Evolutionary conservation across 2,888 invertebrate genomes (phyloP).

Genomic region (Carabus problematicus): DNA sequence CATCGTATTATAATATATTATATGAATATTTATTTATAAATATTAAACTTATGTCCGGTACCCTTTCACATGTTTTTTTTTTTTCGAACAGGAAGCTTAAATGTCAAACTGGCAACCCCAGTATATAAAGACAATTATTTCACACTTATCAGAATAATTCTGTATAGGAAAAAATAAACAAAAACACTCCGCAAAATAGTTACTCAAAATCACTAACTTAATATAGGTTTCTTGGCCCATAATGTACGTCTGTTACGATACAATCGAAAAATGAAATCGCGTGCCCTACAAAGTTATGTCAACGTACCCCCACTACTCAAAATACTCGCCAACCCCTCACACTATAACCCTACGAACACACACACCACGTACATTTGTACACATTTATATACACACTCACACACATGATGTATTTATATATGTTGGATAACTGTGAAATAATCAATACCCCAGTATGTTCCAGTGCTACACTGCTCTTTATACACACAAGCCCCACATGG

Average conservation of each 20-base stretch:
- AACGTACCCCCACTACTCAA: constrained; percentile 6
- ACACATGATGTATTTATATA: background rate
- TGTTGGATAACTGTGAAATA: background rate
- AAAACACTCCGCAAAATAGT: background rate
- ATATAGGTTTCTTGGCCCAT: constrained; percentile 35
- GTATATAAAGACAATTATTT: too few relatives aligned
- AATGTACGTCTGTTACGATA: background rate
- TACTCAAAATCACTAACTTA: constrained; percentile 19
- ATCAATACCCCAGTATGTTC: constrained; percentile 2
- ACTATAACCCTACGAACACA: constrained; percentile 8
- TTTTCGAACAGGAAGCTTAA: too few relatives aligned
- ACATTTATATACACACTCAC: background rate
- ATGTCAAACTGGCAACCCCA: background rate
- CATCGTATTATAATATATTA: too few relatives aligned
- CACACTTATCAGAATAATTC: too few relatives aligned
- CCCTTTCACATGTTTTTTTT: too few relatives aligned
- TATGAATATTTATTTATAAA: too few relatives aligned
- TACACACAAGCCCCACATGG: too few relatives aligned
- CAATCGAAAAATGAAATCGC: constrained; percentile 3
- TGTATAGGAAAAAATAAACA: background rate
- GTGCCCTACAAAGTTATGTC: constrained; percentile 14
- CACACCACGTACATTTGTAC: constrained; percentile 7
- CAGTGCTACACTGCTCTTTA: too few relatives aligned
- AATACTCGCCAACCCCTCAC: too few relatives aligned
- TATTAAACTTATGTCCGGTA: too few relatives aligned